Evolutionary conservation across 2,797 vertebrate genomes (phyloP), one percentile per base, ranked within the genome.

Genomic region (Eurystomus glaucurus): DNA sequence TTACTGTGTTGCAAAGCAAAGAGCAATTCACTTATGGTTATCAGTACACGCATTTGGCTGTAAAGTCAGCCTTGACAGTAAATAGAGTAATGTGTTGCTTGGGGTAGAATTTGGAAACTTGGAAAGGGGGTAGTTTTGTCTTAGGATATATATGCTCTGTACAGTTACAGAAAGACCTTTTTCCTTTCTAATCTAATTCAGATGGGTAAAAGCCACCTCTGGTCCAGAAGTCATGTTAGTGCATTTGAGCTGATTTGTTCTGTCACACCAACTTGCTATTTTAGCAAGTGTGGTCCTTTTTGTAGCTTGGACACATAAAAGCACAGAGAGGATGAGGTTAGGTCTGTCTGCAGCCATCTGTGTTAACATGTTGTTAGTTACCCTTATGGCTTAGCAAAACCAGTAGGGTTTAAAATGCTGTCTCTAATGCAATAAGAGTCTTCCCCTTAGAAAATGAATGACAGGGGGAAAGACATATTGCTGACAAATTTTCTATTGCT

Each of bases 191-290:
- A 39, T 37, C 45, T 93, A 48, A 70, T 78, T 35, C 72, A 55
- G 13, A 28, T 58, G 25, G 70, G 54, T 51, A 62, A 70, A 85
- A 93, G 45, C 46, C 52, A 52, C 22, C 52, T 91, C 26, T n/a
- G 64, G 62, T 61, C 18, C 33, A 76, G 50, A 89, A 82, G 11
- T 89, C 15, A 39, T 21, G 17, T 45, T 78, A 54, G 18, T 79
- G 22, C 12, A 15, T 79, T 87, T 89, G 21, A 71, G 37, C 31
- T 71, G 23, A 72, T 92, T 39, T 77, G 29, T 91, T 85, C 66
- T 95, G 87, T 95, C 94, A 85, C 14, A 31, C 23, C 62, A 62
- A 51, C n/a, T 28, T 83, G 62, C 66, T 95, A 72, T 37, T 37
- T 37, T 37, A 37, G 37, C 37, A 94, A 96, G 82, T 66, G n/a